phyloP scores from a whole-genome alignment of 2,888 invertebrate genomes.

The Sesia apiformis region DNA sequence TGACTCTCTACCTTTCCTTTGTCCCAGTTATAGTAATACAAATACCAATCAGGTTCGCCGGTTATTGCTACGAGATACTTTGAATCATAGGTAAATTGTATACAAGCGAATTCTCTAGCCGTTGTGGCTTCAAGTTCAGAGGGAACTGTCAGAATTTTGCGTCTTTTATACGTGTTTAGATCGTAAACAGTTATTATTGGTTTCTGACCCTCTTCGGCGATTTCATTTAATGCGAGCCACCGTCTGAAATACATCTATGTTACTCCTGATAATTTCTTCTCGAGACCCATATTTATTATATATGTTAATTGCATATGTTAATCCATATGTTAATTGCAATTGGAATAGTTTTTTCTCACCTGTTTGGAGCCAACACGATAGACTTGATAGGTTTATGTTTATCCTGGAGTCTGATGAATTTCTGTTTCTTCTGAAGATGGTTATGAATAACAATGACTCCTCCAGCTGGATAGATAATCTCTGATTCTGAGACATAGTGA shows the following conservation, averaged over 20 bases:
- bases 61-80: constrained; percentile 86
- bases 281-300: too few relatives aligned
- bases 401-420: constrained; percentile 80
- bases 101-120: constrained; percentile 79
- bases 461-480: constrained; percentile 87
- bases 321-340: too few relatives aligned
- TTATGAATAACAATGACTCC: constrained; percentile 85
- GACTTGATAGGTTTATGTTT: constrained; percentile 78
- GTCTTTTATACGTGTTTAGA: constrained; percentile 78
- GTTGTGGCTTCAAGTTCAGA: constrained; percentile 72
- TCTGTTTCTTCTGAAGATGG: constrained; percentile 80
- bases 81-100: constrained; percentile 88
- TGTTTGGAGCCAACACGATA: constrained; percentile 78
- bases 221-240: constrained; percentile 77
- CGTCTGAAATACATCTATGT: constrained; percentile 57
- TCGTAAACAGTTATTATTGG: constrained; percentile 83
- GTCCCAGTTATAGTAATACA: constrained; percentile 88
- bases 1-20: constrained; percentile 86
- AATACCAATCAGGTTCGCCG: constrained; percentile 87
- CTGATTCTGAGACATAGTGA: constrained; percentile 81
- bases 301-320: too few relatives aligned
- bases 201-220: constrained; percentile 76
- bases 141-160: constrained; percentile 79
- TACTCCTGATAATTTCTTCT: not conserved
- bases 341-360: constrained; percentile 52